Percentiles rank a stretch among this genome's conserved stretches.
Conservation (phyloP, 2,797 vertebrate genomes). For the Tragelaphus eurycerus region DNA sequence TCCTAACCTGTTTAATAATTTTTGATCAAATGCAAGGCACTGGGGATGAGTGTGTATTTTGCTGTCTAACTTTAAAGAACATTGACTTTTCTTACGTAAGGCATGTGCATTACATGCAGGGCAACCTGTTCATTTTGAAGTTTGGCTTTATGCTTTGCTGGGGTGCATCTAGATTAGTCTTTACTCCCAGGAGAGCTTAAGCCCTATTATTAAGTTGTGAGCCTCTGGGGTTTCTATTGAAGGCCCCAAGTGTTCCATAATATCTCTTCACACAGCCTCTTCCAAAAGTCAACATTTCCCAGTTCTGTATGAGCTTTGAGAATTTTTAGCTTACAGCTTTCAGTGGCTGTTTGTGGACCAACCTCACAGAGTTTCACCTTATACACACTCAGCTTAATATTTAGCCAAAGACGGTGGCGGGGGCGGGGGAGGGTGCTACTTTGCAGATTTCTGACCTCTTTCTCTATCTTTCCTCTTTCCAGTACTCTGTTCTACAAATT, state of each 20-base stretch:
- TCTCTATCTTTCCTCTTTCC: background rate
- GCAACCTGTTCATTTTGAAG: background rate
- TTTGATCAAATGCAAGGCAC: background rate
- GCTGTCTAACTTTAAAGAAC: constrained; percentile 14
- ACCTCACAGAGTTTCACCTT: background rate
- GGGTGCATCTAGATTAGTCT: background rate
- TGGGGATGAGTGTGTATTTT: background rate
- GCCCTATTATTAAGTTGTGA: background rate
- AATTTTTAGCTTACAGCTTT: background rate
- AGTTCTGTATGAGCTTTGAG: background rate
- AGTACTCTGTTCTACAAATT: background rate
- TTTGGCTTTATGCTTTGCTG: background rate
- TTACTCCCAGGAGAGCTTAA: background rate
- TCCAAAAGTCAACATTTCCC: background rate
- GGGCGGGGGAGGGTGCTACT: background rate
- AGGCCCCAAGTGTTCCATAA: background rate
- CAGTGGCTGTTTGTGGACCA: background rate
- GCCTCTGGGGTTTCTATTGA: background rate
- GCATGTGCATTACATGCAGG: background rate
- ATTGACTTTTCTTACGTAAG: background rate
- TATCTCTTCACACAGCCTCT: background rate
- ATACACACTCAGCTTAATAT: background rate
- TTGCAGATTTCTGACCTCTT: background rate
- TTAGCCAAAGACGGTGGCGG: background rate
- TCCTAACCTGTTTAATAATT: constrained; percentile 23